Evolutionary conservation across 1,140 invertebrate genomes (phyloP), one percentile per base, ranked within the genome.

Genomic region (Scaptomyza graminum): DNA sequence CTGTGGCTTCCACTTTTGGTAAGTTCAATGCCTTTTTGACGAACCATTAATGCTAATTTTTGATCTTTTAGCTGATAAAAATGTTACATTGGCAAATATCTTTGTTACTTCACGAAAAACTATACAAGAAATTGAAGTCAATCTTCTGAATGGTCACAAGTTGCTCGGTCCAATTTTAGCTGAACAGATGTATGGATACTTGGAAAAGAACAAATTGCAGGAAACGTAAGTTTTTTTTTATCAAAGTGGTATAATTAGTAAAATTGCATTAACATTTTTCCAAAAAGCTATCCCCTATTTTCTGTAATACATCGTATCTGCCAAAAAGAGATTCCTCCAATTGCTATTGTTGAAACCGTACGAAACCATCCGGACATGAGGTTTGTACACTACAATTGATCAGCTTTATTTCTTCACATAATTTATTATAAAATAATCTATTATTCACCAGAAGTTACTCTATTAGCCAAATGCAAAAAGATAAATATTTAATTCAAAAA

Each of bases 1-100:
- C 99, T n/a, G 97, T 99, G 60, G 99, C 98, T 0, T 99, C 98
- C 0, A 99, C 98, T 90, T 99, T 99, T 90, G 98, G 97, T 92
- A 55, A 7, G 75, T 73, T 11, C 0, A 39, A 11, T 0, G 3
- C 3, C 0, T 41, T 41, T 5, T 41, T n/a, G 12, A n/a, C 11
- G 37, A 18, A 1, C 1, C 1, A 31, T 5, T 28, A 4, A n/a
- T 7, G 28, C 2, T 7, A 22, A 41, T n/a, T 9, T n/a, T 9
- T n/a, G 7, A 31, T 3, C 11, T 18, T 22, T 22, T 16, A 94
- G 93, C 95, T 71, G 99, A 99, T 13, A 94, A 99, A 63, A 99
- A 99, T 91, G 93, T 98, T 57, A 96, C 95, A 91, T 96, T 99
- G 15, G 96, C 97, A 0, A 98, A 99, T 89, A 98, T 97, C 11